Base-by-base conservation (phyloP, 2,113 vertebrate species). In the Oncorhynchus kisutch region DNA sequence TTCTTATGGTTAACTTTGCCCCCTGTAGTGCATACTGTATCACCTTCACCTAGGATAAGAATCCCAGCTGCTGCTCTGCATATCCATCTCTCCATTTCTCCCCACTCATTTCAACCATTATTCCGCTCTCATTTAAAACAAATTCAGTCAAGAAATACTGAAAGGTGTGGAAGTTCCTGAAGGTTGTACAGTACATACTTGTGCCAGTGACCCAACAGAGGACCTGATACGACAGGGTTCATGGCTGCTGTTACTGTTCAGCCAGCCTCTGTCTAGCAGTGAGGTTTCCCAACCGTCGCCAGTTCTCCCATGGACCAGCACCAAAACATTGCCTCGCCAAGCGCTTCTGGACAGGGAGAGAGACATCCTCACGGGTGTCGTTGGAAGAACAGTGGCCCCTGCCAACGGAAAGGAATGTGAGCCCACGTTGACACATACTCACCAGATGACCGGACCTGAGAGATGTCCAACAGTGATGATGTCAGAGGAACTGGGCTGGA, bases 371-470 rank as follows among this genome's bases (percentile, higher is more conserved):
- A 22, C 14, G 13, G 24, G 65, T 29, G 5, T 5, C 27, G 4
- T 6, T 16, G 22, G 7, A 22, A 18, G 5, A 67, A 67, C 18
- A 12, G 18, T 64, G 22, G 31, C 31, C 66, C 27, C 65, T 29
- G 65, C 88, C 88, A 90, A 81, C 18, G 62, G 81, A 78, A 73
- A 78, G 76, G 77, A 73, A 79, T 74, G 77, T 51, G 67, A 70
- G 69, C 14, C 27, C 54, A 74, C n/a, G 39, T 51, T 77, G 88
- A 86, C 88, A 88, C 85, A 78, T 87, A 91, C 86, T 82, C 82
- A 87, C 83, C 88, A 89, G 87, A 88, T 88, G 90, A 90, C 83
- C 76, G 82, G 73, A 85, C 78, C 81, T 75, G 83, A 86, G 81
- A 78, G 79, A 78, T 81, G 79, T 86, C 86, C 88, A 88, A 86